phyloP scores from a whole-genome alignment of 2,888 invertebrate species.

The Xanthorhoe spadicearia region DNA sequence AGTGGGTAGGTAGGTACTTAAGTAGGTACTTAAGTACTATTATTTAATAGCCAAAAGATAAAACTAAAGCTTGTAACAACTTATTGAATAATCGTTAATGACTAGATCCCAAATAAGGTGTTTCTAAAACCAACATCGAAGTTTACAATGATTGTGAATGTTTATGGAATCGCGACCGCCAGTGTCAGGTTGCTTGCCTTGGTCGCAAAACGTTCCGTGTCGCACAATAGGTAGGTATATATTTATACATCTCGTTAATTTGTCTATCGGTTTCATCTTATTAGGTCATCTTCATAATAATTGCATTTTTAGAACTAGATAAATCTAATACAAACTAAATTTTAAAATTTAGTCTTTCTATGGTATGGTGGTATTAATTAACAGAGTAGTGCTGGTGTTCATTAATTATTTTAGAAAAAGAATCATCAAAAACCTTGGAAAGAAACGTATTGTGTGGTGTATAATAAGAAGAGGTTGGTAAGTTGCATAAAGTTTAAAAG shows the following conservation, averaged over 20 bases:
- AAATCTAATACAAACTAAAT: neutral
- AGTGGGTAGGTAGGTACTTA: no score
- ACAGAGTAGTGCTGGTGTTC: neutral
- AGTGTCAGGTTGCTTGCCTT: constrained; percentile 57
- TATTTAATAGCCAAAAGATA: constrained; percentile 2
- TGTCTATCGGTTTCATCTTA: constrained; percentile 14
- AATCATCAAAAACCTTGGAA: neutral
- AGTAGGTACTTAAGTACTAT: no score
- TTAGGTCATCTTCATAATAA: constrained; percentile 6
- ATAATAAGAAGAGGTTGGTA: neutral
- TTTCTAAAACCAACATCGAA: constrained; percentile 50
- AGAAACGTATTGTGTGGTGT: neutral
- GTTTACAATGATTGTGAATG: constrained; percentile 43
- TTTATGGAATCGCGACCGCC: constrained; percentile 42
- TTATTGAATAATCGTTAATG: constrained; percentile 23
- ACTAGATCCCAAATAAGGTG: constrained; percentile 39
- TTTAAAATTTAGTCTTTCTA: neutral
- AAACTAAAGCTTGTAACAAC: constrained; percentile 1
- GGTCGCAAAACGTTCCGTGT: constrained; percentile 53
- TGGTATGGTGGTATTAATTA: neutral
- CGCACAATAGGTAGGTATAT: constrained; percentile 31
- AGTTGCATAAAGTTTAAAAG: no score
- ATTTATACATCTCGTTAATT: constrained; percentile 12
- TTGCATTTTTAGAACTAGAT: neutral
- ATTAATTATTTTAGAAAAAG: neutral